Base-by-base conservation (phyloP, 2,888 invertebrate genomes). In the Acanthosepion lycidas region DNA sequence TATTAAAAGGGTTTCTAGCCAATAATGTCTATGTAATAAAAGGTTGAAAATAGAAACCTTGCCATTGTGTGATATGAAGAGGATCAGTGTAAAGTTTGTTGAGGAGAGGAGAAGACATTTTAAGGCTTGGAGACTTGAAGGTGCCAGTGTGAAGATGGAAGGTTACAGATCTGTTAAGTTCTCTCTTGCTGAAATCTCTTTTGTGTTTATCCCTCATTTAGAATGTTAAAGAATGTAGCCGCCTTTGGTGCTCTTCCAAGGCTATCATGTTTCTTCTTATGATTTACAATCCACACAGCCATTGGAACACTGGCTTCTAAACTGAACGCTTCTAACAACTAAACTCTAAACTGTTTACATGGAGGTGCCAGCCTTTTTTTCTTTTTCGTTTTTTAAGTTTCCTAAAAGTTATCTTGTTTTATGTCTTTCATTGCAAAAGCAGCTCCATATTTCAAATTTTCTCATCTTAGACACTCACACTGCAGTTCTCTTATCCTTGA, bases 331-430 rank as follows among this genome's bases (percentile, higher is more conserved):
- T n/a, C 8, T n/a, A 12, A 15, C 78, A 15, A 33, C 78, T 18
- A 78, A 78, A n/a, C 78, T 78, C n/a, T n/a, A 78, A 78, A 78
- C n/a, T 78, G n/a, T 78, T 78, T 78, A 78, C n/a, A 78, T n/a
- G n/a, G 78, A n/a, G n/a, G 78, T n/a, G 78, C 78, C 78, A 78
- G 4, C 12, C 12, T 78, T 78, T 42, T 42, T 42, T 42, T 42
- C 42, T 42, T 42, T 42, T 42, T 42, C 42, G 1, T 42, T 42
- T 42, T 78, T 78, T 28, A 5, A 12, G n/a, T 12, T 78, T 78
- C n/a, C 78, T 15, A n/a, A n/a, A 59, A 23, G 6, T 59, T 59
- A 59, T 59, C 59, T 59, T 59, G 59, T 59, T 59, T 59, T 59
- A 59, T 23, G 0, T 59, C 59, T 59, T 59, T 23, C 59, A 59